These are phyloP conservation scores for Dermolepida albohirtum DNA, from an alignment of 2,888 invertebrate genomes.

Conservation along the genomic window DNA sequence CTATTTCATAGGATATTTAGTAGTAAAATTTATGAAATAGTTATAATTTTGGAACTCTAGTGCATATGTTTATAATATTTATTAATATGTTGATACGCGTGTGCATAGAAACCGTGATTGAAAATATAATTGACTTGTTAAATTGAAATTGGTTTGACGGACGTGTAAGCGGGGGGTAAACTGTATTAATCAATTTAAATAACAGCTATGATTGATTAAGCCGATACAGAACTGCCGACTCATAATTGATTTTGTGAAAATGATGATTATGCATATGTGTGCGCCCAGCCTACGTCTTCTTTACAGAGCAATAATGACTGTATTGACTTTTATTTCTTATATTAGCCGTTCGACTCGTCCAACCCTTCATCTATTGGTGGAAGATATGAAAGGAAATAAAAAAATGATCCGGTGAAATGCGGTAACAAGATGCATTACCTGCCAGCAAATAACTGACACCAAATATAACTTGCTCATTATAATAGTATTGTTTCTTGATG, in stretches of 20 bases:
- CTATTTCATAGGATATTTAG: too few species aligned
- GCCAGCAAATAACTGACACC: slow-evolving; percentile 22
- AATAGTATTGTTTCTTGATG: too few species aligned
- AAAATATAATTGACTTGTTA: slow-evolving; percentile 65
- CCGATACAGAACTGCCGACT: slow-evolving; percentile 62
- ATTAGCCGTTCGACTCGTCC: slow-evolving; percentile 39
- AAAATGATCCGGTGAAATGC: not conserved
- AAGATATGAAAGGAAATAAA: not conserved
- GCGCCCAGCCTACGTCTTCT: slow-evolving; percentile 40
- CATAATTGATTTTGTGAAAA: slow-evolving; percentile 59
- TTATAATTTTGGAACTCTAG: not conserved
- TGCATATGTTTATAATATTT: slow-evolving; percentile 10
- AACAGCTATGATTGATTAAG: slow-evolving; percentile 63
- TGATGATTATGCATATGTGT: slow-evolving; percentile 48
- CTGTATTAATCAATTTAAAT: slow-evolving; percentile 63
- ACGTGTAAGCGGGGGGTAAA: slow-evolving; percentile 58
- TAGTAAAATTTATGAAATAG: too few species aligned
- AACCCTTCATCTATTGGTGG: slow-evolving; percentile 29
- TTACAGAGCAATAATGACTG: slow-evolving; percentile 35
- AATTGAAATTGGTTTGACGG: slow-evolving; percentile 65
- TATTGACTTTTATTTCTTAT: slow-evolving; percentile 48
- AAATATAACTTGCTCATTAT: not conserved
- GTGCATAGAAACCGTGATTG: slow-evolving; percentile 47
- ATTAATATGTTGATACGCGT: slow-evolving; percentile 14
- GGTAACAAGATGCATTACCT: slow-evolving; percentile 27